These are phyloP conservation scores for Amphipyra tragopoginis DNA, from an alignment of 2,888 invertebrate species.

Conservation along the genomic window DNA sequence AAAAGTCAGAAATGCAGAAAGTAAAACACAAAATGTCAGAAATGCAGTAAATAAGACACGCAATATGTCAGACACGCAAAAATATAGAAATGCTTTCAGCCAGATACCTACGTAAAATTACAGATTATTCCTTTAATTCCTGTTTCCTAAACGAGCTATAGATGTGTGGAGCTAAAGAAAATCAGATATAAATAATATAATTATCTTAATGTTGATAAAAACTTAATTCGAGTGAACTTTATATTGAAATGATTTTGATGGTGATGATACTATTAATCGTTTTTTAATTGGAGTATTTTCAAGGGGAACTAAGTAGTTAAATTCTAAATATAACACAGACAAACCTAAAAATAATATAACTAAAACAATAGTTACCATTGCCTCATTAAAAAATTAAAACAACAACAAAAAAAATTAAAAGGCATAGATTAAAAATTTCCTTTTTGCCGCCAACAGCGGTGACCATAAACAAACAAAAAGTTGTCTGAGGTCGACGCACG, in stretches of 20 bases:
- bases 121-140: too few relatives aligned
- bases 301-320: slow-evolving; percentile 12
- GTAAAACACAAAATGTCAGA: too few relatives aligned
- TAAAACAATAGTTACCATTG: slow-evolving; percentile 4
- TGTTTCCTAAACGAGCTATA: neutral
- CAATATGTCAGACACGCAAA: too few relatives aligned
- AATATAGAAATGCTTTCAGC: too few relatives aligned
- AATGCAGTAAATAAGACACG: too few relatives aligned
- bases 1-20: too few relatives aligned
- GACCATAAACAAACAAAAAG: slow-evolving; percentile 74
- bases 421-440: slow-evolving; percentile 57
- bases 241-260: slow-evolving; percentile 22
- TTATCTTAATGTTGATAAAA: slow-evolving; percentile 13
- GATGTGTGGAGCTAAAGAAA: neutral
- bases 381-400: slow-evolving; percentile 14
- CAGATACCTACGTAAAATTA: too few relatives aligned
- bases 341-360: neutral
- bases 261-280: slow-evolving; percentile 11
- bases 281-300: slow-evolving; percentile 10
- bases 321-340: neutral
- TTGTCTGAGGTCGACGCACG: slow-evolving; percentile 75
- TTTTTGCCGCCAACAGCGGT: slow-evolving; percentile 45
- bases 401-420: slow-evolving; percentile 17
- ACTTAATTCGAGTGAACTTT: slow-evolving; percentile 20
- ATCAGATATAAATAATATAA: slow-evolving; percentile 9